phyloP scores from a whole-genome alignment of 1,140 invertebrate species.

The Andrena cerasifolii region DNA sequence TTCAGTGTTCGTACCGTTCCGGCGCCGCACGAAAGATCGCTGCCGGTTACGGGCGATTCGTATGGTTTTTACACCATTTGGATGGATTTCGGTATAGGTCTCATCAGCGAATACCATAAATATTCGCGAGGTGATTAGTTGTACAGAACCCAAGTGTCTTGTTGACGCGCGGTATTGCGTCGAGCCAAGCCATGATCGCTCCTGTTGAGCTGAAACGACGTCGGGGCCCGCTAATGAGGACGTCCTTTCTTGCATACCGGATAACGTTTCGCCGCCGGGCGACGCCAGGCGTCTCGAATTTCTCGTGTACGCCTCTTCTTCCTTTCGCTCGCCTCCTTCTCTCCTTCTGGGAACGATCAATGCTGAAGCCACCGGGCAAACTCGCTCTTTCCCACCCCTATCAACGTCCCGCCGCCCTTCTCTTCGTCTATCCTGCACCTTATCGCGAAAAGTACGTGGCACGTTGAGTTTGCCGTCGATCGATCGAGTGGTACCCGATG shows the following conservation, averaged over 20 bases:
- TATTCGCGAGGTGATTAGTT: background rate
- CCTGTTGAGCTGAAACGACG: constrained; percentile 50
- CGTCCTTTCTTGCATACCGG: constrained; percentile 76
- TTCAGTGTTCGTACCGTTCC: too few species aligned
- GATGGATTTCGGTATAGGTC: background rate
- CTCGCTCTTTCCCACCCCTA: constrained; percentile 30
- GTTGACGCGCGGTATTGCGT: constrained; percentile 30
- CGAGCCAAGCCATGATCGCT: constrained; percentile 29
- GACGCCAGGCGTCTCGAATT: constrained; percentile 73
- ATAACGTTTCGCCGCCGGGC: constrained; percentile 75
- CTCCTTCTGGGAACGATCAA: constrained; percentile 60
- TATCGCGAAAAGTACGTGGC: constrained; percentile 55
- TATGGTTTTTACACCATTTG: background rate
- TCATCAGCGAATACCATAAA: background rate
- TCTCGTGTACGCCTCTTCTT: constrained; percentile 56
- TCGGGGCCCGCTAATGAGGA: constrained; percentile 74
- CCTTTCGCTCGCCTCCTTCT: constrained; percentile 25
- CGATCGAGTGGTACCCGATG: constrained; percentile 52
- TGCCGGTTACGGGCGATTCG: too few species aligned
- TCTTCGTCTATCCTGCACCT: constrained; percentile 42
- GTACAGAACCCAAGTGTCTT: background rate
- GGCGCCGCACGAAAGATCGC: too few species aligned
- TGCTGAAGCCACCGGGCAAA: constrained; percentile 52
- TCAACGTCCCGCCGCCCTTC: constrained; percentile 21
- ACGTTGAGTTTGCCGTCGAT: constrained; percentile 49